A percentile compares a stretch with the other conserved stretches of the same genome.
Evolutionary conservation across 1,140 invertebrate genomes (phyloP).

Genomic region (Drosophila burlai): DNA sequence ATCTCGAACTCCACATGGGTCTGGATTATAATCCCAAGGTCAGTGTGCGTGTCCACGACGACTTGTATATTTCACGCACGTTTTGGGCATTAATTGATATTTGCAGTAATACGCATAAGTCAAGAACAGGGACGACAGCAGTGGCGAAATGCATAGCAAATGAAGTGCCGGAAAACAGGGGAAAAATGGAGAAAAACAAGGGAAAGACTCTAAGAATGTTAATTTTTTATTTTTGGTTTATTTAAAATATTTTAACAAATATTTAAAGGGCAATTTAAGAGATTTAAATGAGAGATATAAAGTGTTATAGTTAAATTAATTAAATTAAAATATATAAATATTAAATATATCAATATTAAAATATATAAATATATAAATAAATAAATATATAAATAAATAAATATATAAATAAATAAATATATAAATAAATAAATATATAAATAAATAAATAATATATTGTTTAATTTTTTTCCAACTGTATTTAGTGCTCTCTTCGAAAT

Average conservation of each 20-base stretch:
- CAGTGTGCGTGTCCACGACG: slow-evolving; percentile 42
- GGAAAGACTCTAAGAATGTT: background rate
- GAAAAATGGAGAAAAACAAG: background rate
- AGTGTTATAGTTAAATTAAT: background rate
- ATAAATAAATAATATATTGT: background rate
- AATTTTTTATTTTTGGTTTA: background rate
- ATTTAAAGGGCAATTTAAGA: background rate
- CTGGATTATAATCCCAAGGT: slow-evolving; percentile 70
- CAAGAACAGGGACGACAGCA: slow-evolving; percentile 59
- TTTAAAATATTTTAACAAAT: background rate
- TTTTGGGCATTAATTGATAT: slow-evolving; percentile 80
- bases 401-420: background rate
- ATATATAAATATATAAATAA: background rate
- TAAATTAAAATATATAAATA: background rate
- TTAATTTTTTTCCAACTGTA: slow-evolving; percentile 5
- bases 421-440: background rate
- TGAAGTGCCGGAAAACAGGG: slow-evolving; percentile 31
- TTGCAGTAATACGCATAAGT: slow-evolving; percentile 81
- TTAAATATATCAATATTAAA: background rate
- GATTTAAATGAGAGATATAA: background rate
- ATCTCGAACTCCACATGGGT: slow-evolving; percentile 34
- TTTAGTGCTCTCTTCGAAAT: slow-evolving; percentile 18
- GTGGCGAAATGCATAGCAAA: slow-evolving; percentile 74
- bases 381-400: background rate
- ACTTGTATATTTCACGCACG: slow-evolving; percentile 73